These are phyloP conservation scores for Leiothrix lutea DNA, from an alignment of 2,113 vertebrate species.

Conservation along the genomic window DNA sequence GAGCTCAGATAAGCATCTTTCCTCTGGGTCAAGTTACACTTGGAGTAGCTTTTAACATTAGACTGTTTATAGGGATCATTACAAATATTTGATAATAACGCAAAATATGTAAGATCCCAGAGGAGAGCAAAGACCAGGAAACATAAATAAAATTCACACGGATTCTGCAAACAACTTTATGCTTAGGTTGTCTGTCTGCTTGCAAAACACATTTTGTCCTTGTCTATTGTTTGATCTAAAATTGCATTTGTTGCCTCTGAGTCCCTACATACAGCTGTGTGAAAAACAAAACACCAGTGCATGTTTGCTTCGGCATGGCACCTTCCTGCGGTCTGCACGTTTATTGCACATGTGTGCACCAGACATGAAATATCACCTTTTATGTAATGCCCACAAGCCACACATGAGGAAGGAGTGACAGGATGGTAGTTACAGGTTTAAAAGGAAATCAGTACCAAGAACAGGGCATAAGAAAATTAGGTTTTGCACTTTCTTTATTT, in stretches of 20 bases:
- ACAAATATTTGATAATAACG: slow-evolving; percentile 74
- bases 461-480: background rate
- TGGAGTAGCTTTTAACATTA: slow-evolving; percentile 64
- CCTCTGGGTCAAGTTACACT: slow-evolving; percentile 66
- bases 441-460: background rate
- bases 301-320: background rate
- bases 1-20: slow-evolving; percentile 62
- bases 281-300: background rate
- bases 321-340: background rate
- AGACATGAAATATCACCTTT: background rate
- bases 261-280: background rate
- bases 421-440: background rate
- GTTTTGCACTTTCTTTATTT: background rate
- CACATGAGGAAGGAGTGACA: background rate
- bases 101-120: slow-evolving; percentile 60
- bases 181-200: background rate
- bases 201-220: background rate
- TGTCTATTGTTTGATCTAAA: background rate
- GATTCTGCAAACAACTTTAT: background rate
- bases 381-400: background rate
- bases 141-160: background rate
- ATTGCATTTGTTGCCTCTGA: background rate
- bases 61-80: slow-evolving; percentile 60
- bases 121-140: background rate
- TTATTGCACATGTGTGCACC: background rate